Base-by-base conservation (phyloP, 1,140 invertebrate genomes). In the Aphelenchoides fujianensis region DNA sequence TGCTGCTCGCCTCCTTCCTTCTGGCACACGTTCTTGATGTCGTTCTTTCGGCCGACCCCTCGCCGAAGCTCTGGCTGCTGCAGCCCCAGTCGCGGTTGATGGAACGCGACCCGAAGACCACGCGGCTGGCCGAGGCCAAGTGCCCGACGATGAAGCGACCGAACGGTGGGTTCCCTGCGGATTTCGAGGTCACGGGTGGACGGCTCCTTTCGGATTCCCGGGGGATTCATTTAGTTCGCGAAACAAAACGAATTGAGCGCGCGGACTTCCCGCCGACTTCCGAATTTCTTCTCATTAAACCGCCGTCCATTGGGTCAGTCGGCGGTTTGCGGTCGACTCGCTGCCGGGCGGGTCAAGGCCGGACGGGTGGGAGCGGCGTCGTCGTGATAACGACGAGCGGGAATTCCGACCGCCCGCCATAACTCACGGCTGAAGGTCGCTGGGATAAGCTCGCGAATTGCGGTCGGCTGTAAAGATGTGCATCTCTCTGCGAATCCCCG, bases 121-220 rank as follows among this genome's bases (percentile, higher is more conserved):
- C 28, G 27, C 62, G 75, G n/a, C 9, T 76, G 23, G 73, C 75
- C 2, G 75, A 76, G 37, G 57, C 72, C n/a, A 79, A 37, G 7
- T 76, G 75, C 41, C 75, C 75, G 12, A 76, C 77, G 41, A 71
- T 67, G 31, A 72, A 35, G 28, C 68, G 54, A n/a, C 27, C 28
- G 70, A 75, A 76, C 16, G 75, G 75, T 76, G 34, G 75, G 73
- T 71, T 37, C n/a, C n/a, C n/a, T 52, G 23, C 31, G 23, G 23
- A 52, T 36, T 69, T 64, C 23, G 48, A 31, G 23, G 57, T 9
- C 5, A 53, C 19, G 7, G 71, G 34, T 16, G 12, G 19, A 71
- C 7, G 19, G 7, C 35, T 76, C 2, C 34, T 71, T 7, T 9
- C 7, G 9, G 62, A 7, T 59, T 5, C 7, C 19, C 19, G 23